phyloP scores from a whole-genome alignment of 2,888 invertebrate species.

The Tetheella fluctuosa region DNA sequence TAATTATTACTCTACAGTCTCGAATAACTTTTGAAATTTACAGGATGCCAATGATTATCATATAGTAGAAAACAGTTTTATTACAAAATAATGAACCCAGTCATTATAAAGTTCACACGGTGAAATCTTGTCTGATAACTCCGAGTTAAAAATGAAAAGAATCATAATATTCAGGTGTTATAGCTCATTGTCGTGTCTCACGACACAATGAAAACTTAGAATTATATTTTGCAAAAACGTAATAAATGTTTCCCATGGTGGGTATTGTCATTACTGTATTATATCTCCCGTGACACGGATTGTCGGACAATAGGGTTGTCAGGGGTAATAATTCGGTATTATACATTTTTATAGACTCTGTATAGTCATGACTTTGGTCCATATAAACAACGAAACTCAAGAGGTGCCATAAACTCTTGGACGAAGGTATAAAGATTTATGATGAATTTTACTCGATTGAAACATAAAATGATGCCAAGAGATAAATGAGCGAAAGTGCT shows the following conservation, averaged over 20 bases:
- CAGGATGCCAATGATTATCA: not conserved
- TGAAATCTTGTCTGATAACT: constrained; percentile 27
- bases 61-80: constrained; percentile 15
- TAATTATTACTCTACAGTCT: not conserved
- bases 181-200: constrained; percentile 7
- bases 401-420: not conserved
- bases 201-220: constrained; percentile 31
- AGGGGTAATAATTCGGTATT: not conserved
- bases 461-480: not conserved
- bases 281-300: constrained; percentile 25
- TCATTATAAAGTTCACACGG: constrained; percentile 30
- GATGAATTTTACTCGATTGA: not conserved
- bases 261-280: constrained; percentile 33
- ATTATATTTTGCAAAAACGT: constrained; percentile 41
- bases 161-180: constrained; percentile 5
- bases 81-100: constrained; percentile 30
- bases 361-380: not conserved
- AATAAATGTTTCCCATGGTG: constrained; percentile 39
- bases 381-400: not conserved
- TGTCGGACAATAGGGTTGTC: constrained; percentile 10
- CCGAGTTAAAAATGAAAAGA: constrained; percentile 6
- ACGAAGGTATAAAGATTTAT: not conserved
- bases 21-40: not conserved
- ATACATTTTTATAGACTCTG: too few species aligned
- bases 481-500: not conserved